phyloP scores from a whole-genome alignment of 2,797 vertebrate species.

The Distichodus sexfasciatus region DNA sequence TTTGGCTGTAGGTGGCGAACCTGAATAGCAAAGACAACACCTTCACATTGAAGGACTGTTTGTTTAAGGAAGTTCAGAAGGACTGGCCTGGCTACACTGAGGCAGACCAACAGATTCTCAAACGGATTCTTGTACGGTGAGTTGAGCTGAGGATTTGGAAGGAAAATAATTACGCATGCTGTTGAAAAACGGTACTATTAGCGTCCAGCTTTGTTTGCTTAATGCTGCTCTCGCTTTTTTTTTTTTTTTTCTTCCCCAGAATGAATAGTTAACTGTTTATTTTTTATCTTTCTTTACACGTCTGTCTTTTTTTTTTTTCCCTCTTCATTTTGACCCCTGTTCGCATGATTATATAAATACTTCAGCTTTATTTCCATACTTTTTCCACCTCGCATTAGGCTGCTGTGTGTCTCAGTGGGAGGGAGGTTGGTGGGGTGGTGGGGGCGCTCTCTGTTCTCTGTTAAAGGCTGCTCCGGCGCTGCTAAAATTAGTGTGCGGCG shows the following conservation, averaged over 20 bases:
- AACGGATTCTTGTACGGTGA: constrained; percentile 90
- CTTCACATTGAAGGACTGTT: constrained; percentile 88
- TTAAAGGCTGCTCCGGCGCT: constrained; percentile 51
- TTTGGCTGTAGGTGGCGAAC: constrained; percentile 83
- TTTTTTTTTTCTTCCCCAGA: background rate
- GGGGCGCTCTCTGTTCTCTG: constrained; percentile 11
- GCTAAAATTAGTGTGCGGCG: constrained; percentile 59
- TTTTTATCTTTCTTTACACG: background rate
- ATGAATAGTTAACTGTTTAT: no score
- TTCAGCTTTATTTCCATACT: constrained; percentile 9
- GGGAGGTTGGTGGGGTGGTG: no score
- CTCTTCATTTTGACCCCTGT: no score
- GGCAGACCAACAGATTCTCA: constrained; percentile 92
- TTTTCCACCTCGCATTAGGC: background rate
- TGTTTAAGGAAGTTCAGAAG: constrained; percentile 92
- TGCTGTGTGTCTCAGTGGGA: background rate
- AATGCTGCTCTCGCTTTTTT: background rate
- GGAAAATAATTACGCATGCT: no score
- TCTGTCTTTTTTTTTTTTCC: background rate
- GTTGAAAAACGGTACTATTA: no score
- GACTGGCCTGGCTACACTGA: constrained; percentile 98
- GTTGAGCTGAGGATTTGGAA: background rate
- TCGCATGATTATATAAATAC: no score
- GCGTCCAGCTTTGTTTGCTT: no score
- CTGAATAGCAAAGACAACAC: constrained; percentile 87